Conservation (phyloP, 2,113 vertebrate genomes). For the Aegypius monachus region DNA sequence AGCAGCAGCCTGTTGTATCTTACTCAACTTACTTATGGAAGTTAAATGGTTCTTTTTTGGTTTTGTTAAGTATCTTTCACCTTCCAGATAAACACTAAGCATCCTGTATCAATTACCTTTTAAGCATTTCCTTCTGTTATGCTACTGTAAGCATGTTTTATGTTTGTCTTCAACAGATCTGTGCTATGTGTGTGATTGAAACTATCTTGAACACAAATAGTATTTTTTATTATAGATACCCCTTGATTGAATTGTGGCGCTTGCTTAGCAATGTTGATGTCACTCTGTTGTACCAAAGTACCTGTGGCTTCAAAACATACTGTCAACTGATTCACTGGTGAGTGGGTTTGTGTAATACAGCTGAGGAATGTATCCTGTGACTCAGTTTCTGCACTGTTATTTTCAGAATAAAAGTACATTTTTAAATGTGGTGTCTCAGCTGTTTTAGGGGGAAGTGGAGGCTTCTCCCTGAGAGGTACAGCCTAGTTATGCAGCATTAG, state of each 20-base stretch:
- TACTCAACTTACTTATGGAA: neutral
- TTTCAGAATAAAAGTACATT: conserved; percentile 72
- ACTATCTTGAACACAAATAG: neutral
- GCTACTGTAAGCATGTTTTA: conserved; percentile 7
- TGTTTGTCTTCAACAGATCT: neutral
- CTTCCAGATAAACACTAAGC: neutral
- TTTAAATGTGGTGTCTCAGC: neutral
- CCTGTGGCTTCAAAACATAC: conserved; percentile 37
- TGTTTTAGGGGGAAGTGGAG: neutral
- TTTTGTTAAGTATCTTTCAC: neutral
- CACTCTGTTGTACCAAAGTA: conserved; percentile 52
- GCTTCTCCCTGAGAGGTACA: neutral
- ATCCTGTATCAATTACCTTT: neutral
- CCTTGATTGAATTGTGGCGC: neutral
- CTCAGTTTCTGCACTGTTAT: conserved; percentile 48
- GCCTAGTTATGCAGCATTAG: neutral
- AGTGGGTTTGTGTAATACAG: conserved; percentile 8
- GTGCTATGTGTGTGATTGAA: neutral
- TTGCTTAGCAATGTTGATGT: neutral
- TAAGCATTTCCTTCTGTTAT: neutral
- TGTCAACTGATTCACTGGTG: neutral
- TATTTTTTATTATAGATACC: neutral
- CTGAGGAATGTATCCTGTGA: conserved; percentile 43
- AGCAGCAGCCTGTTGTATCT: neutral
- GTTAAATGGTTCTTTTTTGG: neutral